These are phyloP conservation scores for Dendroctonus ponderosae DNA, from an alignment of 1,140 invertebrate genomes.

Conservation along the genomic window DNA sequence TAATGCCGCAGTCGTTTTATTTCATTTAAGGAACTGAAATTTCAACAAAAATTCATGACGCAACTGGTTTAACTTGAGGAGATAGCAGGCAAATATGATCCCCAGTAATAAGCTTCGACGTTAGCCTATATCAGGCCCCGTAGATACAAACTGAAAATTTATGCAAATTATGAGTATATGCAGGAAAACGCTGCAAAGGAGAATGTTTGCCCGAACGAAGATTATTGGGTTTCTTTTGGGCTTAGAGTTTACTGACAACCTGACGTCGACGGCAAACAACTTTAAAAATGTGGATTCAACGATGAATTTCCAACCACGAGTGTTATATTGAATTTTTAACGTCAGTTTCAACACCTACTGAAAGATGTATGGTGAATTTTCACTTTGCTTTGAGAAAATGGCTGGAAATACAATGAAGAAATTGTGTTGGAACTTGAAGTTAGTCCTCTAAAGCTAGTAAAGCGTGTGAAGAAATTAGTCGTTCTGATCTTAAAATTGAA, in stretches of 20 bases:
- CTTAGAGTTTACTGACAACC: conserved; percentile 13
- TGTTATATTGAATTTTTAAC: not conserved
- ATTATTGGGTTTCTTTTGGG: conserved; percentile 14
- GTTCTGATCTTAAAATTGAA: no score
- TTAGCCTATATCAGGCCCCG: conserved; percentile 12
- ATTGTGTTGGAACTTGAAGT: not conserved
- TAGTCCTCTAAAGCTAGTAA: no score
- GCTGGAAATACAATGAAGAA: not conserved
- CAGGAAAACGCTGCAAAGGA: conserved; percentile 14
- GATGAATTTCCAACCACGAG: not conserved
- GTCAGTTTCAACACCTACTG: not conserved
- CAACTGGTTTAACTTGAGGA: not conserved
- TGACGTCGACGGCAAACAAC: not conserved
- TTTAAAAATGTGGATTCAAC: not conserved
- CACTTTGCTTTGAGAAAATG: conserved; percentile 1
- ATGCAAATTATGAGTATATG: conserved; percentile 19
- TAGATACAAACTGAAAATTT: conserved; percentile 16
- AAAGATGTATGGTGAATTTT: not conserved
- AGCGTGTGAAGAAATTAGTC: no score
- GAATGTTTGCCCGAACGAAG: conserved; percentile 10
- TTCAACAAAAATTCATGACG: no score
- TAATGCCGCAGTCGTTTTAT: no score
- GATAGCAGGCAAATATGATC: conserved; percentile 17
- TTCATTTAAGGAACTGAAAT: no score
- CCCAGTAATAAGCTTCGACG: conserved; percentile 11